Evolutionary conservation across 37 sponge, comb jelly and placozoan species (phyloP), one percentile per base, ranked within the genome.

Genomic region (Agelas oroides): DNA sequence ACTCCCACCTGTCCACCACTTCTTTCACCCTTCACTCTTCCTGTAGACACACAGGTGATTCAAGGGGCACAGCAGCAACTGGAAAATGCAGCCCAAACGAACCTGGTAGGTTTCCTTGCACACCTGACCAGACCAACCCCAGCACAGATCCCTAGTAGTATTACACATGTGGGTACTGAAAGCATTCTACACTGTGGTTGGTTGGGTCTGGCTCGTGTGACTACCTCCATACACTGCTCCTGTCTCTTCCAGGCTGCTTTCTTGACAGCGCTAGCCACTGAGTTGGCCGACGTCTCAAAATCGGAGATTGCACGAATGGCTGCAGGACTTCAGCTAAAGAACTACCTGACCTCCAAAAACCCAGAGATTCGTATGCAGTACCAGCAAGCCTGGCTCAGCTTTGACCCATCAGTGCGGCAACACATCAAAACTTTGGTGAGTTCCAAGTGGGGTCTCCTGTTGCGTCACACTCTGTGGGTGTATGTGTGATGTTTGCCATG

Each of bases 291-390:
- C 67, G 87, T 82, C 30, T 41, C 53, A 38, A 88, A 88, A n/a
- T 87, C 86, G 40, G 71, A 79, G 21, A 87, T 91, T 25, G 89
- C 87, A 19, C 75, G 99, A 24, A 83, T 87, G 73, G 99, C 99
- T 25, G 99, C 99, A 59, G 99, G 97, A 20, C 88, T 99, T 3
- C 93, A 97, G 73, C 86, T 99, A n/a, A 99, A 99, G 89, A 99
- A 99, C 90, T 91, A 91, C 67, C 92, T 99, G 19, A 95, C 97
- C 27, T 83, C 95, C 23, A 99, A 99, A 59, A 91, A 92, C 63
- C 86, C 87, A 16, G 81, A 57, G 1, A 65, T 88, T 40, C 83
- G 80, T 40, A 39, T 70, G 13, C 88, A 93, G 36, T 80, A 84
- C 18, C 97, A 94, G 58, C 92, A 93, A 59, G 53, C 87, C 52